These are phyloP conservation scores for Myotis vivesi DNA, from an alignment of 2,797 vertebrate species.

Conservation along the genomic window DNA sequence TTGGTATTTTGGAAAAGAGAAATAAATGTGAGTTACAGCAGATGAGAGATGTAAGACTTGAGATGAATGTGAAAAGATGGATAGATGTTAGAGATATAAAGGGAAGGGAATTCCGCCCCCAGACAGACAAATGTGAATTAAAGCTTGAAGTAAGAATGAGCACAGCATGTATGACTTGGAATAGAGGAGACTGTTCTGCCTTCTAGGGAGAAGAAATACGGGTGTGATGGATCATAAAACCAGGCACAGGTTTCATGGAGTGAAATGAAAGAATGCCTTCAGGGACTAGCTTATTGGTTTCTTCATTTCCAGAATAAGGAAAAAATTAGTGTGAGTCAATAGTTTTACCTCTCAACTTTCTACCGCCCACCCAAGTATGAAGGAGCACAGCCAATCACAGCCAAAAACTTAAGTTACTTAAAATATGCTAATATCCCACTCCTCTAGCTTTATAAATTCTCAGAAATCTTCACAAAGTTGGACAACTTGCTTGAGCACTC, in stretches of 20 bases:
- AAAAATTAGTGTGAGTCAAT: background rate
- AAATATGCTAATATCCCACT: background rate
- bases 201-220: background rate
- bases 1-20: background rate
- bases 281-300: background rate
- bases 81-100: background rate
- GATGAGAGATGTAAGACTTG: background rate
- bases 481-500: background rate
- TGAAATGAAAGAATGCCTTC: background rate
- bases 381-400: background rate
- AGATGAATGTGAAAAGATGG: background rate
- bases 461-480: background rate
- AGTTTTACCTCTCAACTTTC: background rate
- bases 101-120: background rate
- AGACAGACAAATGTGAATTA: background rate
- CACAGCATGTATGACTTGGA: background rate
- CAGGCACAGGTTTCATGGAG: background rate
- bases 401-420: conserved; percentile 23
- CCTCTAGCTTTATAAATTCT: background rate
- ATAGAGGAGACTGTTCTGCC: background rate
- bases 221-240: background rate
- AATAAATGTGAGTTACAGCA: background rate
- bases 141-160: background rate
- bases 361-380: background rate
- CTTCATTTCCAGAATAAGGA: background rate